phyloP scores from a whole-genome alignment of 2,888 invertebrate species.

The Volucella bombylans region DNA sequence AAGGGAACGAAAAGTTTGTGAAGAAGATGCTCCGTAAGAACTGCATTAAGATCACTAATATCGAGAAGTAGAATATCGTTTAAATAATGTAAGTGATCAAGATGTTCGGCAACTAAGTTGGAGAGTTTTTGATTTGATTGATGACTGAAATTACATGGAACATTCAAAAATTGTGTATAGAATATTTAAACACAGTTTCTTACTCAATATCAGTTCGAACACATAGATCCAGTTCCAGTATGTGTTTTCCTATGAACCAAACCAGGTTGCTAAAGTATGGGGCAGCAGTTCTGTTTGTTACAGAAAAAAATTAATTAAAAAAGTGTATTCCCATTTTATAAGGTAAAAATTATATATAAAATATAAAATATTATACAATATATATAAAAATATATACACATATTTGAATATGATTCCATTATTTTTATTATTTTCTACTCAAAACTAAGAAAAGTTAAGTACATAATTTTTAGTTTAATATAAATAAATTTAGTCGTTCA shows the following conservation, averaged over 20 bases:
- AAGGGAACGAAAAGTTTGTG: slow-evolving; percentile 96
- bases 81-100: slow-evolving; percentile 98
- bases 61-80: slow-evolving; percentile 97
- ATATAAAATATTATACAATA: no score
- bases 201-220: slow-evolving; percentile 97
- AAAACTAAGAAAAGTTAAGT: no score
- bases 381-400: no score
- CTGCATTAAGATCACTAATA: slow-evolving; percentile 95
- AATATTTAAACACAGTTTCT: slow-evolving; percentile 76
- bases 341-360: background rate
- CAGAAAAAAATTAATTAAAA: slow-evolving; percentile 4
- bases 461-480: no score
- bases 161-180: background rate
- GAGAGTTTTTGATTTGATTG: slow-evolving; percentile 94
- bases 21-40: slow-evolving; percentile 95
- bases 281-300: slow-evolving; percentile 88
- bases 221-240: slow-evolving; percentile 96
- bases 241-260: slow-evolving; percentile 99
- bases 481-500: no score
- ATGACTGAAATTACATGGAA: slow-evolving; percentile 84
- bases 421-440: no score
- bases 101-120: slow-evolving; percentile 97
- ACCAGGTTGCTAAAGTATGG: slow-evolving; percentile 99
- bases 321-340: background rate
- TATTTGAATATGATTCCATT: no score